phyloP scores from a whole-genome alignment of 1,140 invertebrate species.

The Andricus grossulariae region DNA sequence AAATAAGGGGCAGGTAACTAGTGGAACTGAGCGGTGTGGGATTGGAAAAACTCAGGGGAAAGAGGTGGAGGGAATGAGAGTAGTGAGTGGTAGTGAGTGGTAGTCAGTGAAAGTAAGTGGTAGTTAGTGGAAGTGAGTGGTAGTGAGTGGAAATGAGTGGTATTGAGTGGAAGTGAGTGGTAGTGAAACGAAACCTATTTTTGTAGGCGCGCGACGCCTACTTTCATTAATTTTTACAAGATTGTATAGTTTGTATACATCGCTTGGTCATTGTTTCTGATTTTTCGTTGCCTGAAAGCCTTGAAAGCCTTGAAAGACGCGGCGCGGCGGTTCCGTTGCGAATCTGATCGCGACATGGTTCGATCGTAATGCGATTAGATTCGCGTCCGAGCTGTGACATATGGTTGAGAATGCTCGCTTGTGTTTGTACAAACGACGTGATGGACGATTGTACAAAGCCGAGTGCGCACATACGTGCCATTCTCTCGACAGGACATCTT shows the following conservation, averaged over 20 bases:
- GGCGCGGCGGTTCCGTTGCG: constrained; percentile 8
- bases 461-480: constrained; percentile 3
- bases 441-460: constrained; percentile 35
- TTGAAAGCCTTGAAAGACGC: constrained; percentile 1
- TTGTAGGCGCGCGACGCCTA: too few relatives aligned
- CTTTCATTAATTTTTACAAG: too few relatives aligned
- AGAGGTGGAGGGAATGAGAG: too few relatives aligned
- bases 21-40: too few relatives aligned
- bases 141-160: too few relatives aligned
- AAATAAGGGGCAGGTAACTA: too few relatives aligned
- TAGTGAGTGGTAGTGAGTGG: too few relatives aligned
- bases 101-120: too few relatives aligned
- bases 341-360: constrained; percentile 21
- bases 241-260: neutral
- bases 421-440: constrained; percentile 30
- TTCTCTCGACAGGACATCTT: neutral
- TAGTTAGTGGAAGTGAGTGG: too few relatives aligned
- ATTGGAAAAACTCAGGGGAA: too few relatives aligned
- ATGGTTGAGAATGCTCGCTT: constrained; percentile 28
- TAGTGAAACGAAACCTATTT: too few relatives aligned
- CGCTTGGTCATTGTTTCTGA: neutral
- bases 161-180: too few relatives aligned
- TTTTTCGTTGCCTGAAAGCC: neutral
- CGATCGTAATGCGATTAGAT: constrained; percentile 60
- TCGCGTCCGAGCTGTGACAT: constrained; percentile 36